Percentiles rank a stretch among this genome's conserved stretches.
These are phyloP conservation scores for Gari tellinella DNA, from an alignment of 2,888 invertebrate genomes.

Conservation along the genomic window DNA sequence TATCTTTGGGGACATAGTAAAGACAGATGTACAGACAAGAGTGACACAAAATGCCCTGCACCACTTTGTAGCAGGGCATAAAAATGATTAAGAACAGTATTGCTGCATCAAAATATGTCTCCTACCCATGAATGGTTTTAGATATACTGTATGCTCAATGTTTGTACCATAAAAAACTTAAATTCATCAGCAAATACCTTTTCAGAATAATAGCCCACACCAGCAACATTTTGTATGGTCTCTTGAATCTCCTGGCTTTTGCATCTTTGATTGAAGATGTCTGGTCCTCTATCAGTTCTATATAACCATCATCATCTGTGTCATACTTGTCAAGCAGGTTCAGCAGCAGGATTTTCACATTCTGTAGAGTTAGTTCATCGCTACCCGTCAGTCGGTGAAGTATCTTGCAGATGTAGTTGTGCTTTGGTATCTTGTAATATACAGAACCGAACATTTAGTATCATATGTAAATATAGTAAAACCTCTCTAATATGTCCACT, in stretches of 20 bases:
- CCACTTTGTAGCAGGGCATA: too few relatives aligned
- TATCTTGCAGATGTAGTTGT: constrained; percentile 62
- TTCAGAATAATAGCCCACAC: constrained; percentile 80
- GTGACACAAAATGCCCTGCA: too few relatives aligned
- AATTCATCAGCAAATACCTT: constrained; percentile 62
- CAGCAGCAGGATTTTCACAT: constrained; percentile 23
- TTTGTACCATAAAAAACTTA: too few relatives aligned
- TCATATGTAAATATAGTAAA: too few relatives aligned
- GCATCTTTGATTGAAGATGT: constrained; percentile 22
- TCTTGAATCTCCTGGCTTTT: constrained; percentile 53
- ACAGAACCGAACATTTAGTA: too few relatives aligned
- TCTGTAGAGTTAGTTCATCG: constrained; percentile 31
- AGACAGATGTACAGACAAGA: too few relatives aligned
- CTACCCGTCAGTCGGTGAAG: constrained; percentile 48
- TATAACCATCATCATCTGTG: constrained; percentile 20
- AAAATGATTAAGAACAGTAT: too few relatives aligned
- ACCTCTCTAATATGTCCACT: too few relatives aligned
- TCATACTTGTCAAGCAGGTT: constrained; percentile 50
- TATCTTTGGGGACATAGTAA: too few relatives aligned
- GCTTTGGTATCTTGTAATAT: constrained; percentile 58
- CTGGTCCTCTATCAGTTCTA: constrained; percentile 15
- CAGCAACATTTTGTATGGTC: constrained; percentile 80
- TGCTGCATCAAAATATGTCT: too few relatives aligned
- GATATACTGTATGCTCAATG: too few relatives aligned
- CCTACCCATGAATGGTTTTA: too few relatives aligned